Percentiles rank a stretch among this genome's conserved stretches.
Conservation (phyloP, 2,797 vertebrate species). For the Clangula hyemalis region DNA sequence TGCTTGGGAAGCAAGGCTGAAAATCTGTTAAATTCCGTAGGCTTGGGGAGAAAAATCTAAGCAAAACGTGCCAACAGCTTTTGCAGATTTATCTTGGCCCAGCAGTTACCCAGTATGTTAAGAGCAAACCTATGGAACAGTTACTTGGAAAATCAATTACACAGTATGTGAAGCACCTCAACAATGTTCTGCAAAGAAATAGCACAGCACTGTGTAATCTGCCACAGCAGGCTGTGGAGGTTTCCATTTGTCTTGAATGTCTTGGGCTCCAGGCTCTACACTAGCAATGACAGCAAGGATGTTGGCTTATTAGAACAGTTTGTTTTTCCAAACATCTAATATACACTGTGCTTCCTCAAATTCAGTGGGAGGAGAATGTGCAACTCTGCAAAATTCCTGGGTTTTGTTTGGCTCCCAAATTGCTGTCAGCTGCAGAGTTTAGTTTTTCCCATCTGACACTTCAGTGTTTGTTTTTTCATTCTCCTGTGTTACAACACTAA, state of each 20-base stretch:
- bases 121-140: constrained; percentile 39
- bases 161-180: constrained; percentile 35
- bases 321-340: constrained; percentile 47
- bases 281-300: not conserved
- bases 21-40: constrained; percentile 56
- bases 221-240: not conserved
- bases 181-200: constrained; percentile 12
- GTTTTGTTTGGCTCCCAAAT: constrained; percentile 65
- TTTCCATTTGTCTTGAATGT: constrained; percentile 15
- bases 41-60: not conserved
- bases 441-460: constrained; percentile 52
- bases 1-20: constrained; percentile 33
- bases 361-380: constrained; percentile 62
- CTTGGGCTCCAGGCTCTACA: not conserved
- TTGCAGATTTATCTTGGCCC: constrained; percentile 66
- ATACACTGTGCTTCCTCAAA: constrained; percentile 44
- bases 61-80: constrained; percentile 49
- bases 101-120: constrained; percentile 11
- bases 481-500: constrained; percentile 26
- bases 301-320: not conserved
- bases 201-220: not conserved
- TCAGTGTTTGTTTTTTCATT: constrained; percentile 61
- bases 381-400: constrained; percentile 64
- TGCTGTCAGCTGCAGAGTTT: constrained; percentile 63
- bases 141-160: constrained; percentile 72